Evolutionary conservation across 2,888 invertebrate species (phyloP).

Genomic region (Mythimna impura): DNA sequence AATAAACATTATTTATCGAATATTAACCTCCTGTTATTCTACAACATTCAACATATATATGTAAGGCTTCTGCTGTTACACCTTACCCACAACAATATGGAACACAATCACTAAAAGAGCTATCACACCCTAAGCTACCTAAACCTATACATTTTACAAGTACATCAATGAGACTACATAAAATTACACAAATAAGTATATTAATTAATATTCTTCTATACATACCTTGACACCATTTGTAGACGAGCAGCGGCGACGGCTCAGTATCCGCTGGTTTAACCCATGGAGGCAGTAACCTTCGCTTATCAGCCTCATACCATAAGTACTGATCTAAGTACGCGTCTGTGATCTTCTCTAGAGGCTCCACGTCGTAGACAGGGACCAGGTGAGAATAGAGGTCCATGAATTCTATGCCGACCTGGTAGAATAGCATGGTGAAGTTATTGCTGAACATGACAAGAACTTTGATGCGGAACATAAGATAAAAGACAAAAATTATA

Average conservation of each 20-base stretch:
- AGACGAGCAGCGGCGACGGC: slow-evolving; percentile 97
- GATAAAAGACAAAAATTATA: too few relatives aligned
- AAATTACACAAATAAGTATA: not conserved
- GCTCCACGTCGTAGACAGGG: slow-evolving; percentile 99
- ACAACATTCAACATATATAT: too few relatives aligned
- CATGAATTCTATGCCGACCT: slow-evolving; percentile 99
- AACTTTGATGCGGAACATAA: not conserved
- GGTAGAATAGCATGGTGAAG: slow-evolving; percentile 7
- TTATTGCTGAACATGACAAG: not conserved
- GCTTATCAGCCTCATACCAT: slow-evolving; percentile 99
- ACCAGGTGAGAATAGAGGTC: slow-evolving; percentile 99
- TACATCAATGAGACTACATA: not conserved
- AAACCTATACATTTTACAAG: not conserved
- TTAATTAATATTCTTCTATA: slow-evolving; percentile 1
- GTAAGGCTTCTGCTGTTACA: too few relatives aligned
- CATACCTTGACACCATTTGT: slow-evolving; percentile 99
- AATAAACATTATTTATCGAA: too few relatives aligned
- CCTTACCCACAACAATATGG: not conserved
- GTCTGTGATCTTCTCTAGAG: slow-evolving; percentile 99
- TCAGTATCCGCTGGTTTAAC: slow-evolving; percentile 99
- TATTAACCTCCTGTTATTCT: not conserved
- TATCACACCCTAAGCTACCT: too few relatives aligned
- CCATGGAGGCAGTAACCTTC: slow-evolving; percentile 99
- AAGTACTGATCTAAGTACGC: slow-evolving; percentile 99
- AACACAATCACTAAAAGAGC: not conserved